Conservation (phyloP, 2,888 invertebrate species). For the Andrena praecox region DNA sequence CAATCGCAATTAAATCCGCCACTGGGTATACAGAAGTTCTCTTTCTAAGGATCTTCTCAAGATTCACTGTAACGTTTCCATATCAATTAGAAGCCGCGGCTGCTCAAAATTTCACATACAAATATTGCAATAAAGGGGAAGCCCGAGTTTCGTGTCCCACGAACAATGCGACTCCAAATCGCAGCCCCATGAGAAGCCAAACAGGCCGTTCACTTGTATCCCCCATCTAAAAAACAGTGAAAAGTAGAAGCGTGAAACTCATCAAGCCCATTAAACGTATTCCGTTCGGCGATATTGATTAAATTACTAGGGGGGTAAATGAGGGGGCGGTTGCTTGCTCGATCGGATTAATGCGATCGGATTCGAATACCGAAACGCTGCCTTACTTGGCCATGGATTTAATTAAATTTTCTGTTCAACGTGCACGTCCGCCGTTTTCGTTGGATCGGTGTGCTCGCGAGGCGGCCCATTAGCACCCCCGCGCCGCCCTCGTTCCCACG, state of each 20-base stretch:
- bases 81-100: too few relatives aligned
- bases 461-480: neutral
- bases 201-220: neutral
- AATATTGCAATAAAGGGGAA: too few relatives aligned
- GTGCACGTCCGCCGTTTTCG: slow-evolving; percentile 37
- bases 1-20: too few relatives aligned
- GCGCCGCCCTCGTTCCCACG: neutral
- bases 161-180: too few relatives aligned
- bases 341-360: slow-evolving; percentile 51
- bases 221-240: neutral
- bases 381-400: slow-evolving; percentile 46
- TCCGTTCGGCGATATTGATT: slow-evolving; percentile 44
- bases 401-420: slow-evolving; percentile 52
- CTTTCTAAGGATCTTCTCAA: too few relatives aligned
- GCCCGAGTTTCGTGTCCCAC: too few relatives aligned
- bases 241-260: slow-evolving; percentile 34
- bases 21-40: too few relatives aligned
- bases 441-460: neutral
- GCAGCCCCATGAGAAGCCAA: neutral
- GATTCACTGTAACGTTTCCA: too few relatives aligned
- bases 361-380: slow-evolving; percentile 50
- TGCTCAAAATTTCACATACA: too few relatives aligned
- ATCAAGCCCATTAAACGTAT: slow-evolving; percentile 37
- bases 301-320: slow-evolving; percentile 35
- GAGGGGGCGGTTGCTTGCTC: slow-evolving; percentile 38